Evolutionary conservation across 2,797 vertebrate genomes (phyloP), one percentile per base, ranked within the genome.

Genomic region (Peromyscus attwateri): DNA sequence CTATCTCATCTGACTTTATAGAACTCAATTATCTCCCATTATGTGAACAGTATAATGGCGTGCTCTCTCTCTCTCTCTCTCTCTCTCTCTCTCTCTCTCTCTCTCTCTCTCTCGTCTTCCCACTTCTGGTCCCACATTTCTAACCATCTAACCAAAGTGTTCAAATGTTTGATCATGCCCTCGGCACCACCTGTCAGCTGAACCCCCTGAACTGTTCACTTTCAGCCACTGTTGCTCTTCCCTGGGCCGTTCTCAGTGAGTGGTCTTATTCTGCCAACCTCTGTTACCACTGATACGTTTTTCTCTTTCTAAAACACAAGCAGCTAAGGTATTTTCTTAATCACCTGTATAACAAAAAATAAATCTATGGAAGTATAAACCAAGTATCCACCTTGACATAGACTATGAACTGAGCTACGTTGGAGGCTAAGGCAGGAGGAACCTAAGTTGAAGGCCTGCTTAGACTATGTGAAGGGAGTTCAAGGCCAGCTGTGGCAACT

Each of bases 331-430:
- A 55, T 70, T 27, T 81, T 64, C 40, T 87, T 76, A 76, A 68
- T 66, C 89, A 60, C 25, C 37, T 76, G 2, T 19, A 49, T 9
- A 75, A 62, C 6, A 85, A 77, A 77, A 43, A 79, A 49, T 31
- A 71, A 83, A 82, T 70, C 79, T 19, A 66, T 76, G 31, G 88
- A 97, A 76, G 52, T 66, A 14, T 37, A 75, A 79, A 31, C 19
- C 75, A 37, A 66, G n/a, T 43, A 19, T 70, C 70, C 57, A 40
- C n/a, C 16, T 60, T 40, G 37, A 17, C 4, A 75, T 11, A 13
- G 17, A 6, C 52, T 75, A 37, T 60, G 52, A 89, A 43, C 17
- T 43, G 16, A 60, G 52, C 52, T 34, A 19, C 68, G 57, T 68
- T 57, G n/a, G 49, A 85, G n/a, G 25, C 68, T 73, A 25, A 71